Evolutionary conservation across 2,113 vertebrate species (phyloP).

Genomic region (Pseudois nayaur): DNA sequence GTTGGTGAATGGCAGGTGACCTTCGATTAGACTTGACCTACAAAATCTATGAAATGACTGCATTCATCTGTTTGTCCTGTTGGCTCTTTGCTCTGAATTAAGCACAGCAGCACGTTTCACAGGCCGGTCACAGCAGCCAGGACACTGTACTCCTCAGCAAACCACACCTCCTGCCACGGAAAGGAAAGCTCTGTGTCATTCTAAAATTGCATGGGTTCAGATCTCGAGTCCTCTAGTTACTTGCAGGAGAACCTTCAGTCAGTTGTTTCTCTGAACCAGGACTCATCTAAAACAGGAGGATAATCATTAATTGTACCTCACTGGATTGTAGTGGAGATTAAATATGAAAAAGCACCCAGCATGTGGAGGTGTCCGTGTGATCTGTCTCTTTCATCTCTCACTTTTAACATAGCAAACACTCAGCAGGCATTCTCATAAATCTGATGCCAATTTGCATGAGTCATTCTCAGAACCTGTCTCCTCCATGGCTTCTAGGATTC

Average conservation of each 20-base stretch:
- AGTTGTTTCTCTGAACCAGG: background rate
- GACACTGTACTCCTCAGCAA: fast-evolving
- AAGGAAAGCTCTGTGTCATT: background rate
- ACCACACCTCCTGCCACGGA: fast-evolving
- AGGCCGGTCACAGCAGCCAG: background rate
- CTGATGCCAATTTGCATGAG: background rate
- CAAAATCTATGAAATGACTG: background rate
- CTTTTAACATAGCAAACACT: background rate
- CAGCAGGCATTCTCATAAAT: background rate
- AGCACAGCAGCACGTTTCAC: background rate
- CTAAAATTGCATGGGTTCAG: background rate
- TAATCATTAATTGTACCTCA: background rate
- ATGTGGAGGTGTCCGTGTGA: background rate
- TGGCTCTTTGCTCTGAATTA: background rate
- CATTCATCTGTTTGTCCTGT: background rate
- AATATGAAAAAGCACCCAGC: background rate
- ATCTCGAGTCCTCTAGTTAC: background rate
- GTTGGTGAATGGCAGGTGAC: background rate
- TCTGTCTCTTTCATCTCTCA: background rate
- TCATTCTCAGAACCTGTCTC: background rate
- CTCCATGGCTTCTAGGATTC: background rate
- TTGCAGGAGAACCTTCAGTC: background rate
- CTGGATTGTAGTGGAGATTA: background rate
- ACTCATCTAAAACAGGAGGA: background rate
- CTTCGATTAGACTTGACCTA: background rate